Base-by-base conservation (phyloP, 2,113 vertebrate genomes). In the Peromyscus maniculatus region DNA sequence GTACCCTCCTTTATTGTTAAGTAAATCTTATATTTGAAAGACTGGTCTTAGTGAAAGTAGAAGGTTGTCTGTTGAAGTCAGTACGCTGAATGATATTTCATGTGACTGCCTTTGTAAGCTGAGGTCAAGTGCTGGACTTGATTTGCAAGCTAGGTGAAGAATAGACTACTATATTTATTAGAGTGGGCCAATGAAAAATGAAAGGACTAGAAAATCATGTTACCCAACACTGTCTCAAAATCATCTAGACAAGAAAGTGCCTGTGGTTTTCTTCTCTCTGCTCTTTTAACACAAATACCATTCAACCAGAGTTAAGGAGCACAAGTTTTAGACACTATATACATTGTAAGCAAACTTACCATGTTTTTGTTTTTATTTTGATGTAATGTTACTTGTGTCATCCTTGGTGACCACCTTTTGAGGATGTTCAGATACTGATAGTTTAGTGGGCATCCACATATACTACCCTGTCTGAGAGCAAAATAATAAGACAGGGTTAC, bases 1-100 rank as follows among this genome's bases (percentile, higher is more conserved):
- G 21, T 77, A 22, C 31, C 9, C 11, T 55, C 43, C 26, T 87
- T 92, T 74, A 55, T 57, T 75, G 89, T 94, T 95, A 96, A 94
- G 21, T 94, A 69, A 90, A 31, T 91, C 71, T 88, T 71, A 4
- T 92, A 90, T 87, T 74, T 9, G 24, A 69, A 84, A 87, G 22
- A 72, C 22, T 82, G 21, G 36, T 5, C 6, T 93, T 62, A 86
- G 28, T 78, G 52, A 78, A 66, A 11, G n/a, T 93, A 87, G 64
- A 33, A 83, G 21, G 59, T 95, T 87, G 66, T 55, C 31, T 64
- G 72, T n/a, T 84, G 55, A 79, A 79, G 69, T 49, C 46, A 79
- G n/a, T 64, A 8, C 13, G 19, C 36, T 66, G 43, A 93, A 49
- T 55, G 39, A 16, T 26, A 33, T 28, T 93, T 91, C 15, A 36